These are phyloP conservation scores for Apantesis nais DNA, from an alignment of 2,888 invertebrate genomes.

Conservation along the genomic window DNA sequence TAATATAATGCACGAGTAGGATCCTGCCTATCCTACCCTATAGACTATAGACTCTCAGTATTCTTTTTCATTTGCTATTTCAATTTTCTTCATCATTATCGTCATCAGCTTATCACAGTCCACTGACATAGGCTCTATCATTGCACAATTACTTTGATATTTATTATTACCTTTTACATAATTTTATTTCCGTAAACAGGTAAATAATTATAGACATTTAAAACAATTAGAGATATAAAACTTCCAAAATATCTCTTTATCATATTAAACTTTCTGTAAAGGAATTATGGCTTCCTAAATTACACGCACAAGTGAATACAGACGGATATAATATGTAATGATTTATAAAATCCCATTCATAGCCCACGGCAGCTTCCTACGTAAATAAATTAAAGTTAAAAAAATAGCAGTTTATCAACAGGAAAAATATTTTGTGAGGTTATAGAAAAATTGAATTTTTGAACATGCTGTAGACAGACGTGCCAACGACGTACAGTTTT, in stretches of 20 bases:
- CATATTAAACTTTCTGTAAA: not conserved
- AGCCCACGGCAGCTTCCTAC: slow-evolving; percentile 11
- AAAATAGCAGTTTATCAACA: slow-evolving; percentile 15
- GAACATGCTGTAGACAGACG: slow-evolving; percentile 28
- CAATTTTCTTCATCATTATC: too few species aligned
- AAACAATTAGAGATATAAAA: not conserved
- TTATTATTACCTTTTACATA: not conserved
- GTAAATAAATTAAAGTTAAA: not conserved
- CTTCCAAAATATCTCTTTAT: not conserved
- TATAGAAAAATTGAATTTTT: slow-evolving; percentile 22
- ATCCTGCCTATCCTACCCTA: too few species aligned
- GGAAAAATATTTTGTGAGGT: slow-evolving; percentile 18
- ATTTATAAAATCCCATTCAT: slow-evolving; percentile 5
- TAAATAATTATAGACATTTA: not conserved
- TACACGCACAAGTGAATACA: not conserved
- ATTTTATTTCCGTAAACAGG: not conserved
- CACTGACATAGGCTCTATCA: too few species aligned
- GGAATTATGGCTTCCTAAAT: not conserved
- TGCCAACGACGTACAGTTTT: slow-evolving; percentile 23
- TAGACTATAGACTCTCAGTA: too few species aligned
- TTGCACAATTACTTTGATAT: not conserved
- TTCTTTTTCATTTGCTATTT: not conserved
- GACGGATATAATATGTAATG: not conserved
- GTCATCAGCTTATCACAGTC: too few species aligned
- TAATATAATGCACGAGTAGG: too few species aligned